These are phyloP conservation scores for Paralichthys olivaceus DNA, from an alignment of 2,113 vertebrate species.

Conservation along the genomic window DNA sequence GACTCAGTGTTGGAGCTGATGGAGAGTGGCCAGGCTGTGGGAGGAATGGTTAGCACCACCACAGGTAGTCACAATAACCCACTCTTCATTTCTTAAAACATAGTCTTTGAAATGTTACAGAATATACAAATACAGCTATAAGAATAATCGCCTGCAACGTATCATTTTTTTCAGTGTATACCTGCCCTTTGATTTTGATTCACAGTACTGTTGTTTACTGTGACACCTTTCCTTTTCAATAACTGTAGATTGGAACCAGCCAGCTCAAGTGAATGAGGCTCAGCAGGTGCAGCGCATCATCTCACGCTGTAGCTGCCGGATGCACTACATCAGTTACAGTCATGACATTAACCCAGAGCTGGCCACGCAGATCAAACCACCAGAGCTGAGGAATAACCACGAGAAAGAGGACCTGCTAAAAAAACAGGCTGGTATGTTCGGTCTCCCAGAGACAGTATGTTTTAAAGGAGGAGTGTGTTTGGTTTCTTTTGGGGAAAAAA, in stretches of 20 bases:
- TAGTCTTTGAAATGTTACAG: background rate
- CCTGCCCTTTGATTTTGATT: background rate
- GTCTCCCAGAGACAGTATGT: background rate
- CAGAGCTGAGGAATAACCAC: constrained; percentile 87
- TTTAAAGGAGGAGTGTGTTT: background rate
- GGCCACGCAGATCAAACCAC: constrained; percentile 96
- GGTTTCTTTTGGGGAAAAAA: background rate
- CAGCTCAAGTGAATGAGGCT: constrained; percentile 91
- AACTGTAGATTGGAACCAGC: constrained; percentile 93
- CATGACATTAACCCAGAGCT: constrained; percentile 96
- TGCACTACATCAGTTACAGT: constrained; percentile 99
- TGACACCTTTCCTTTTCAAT: background rate
- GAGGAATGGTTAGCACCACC: constrained; percentile 98
- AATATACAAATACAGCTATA: background rate
- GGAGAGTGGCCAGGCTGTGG: constrained; percentile 97
- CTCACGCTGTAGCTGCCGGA: constrained; percentile 96
- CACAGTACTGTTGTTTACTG: background rate
- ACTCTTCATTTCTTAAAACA: background rate
- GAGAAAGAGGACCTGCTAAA: constrained; percentile 97
- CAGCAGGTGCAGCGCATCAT: constrained; percentile 98
- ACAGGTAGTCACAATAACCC: constrained; percentile 86
- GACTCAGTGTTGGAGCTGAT: constrained; percentile 97
- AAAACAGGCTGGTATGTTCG: constrained; percentile 91
- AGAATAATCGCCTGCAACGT: too few relatives aligned
- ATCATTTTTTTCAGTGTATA: background rate